These are phyloP conservation scores for Rotaria socialis DNA, from an alignment of 2,888 invertebrate species.

Conservation along the genomic window DNA sequence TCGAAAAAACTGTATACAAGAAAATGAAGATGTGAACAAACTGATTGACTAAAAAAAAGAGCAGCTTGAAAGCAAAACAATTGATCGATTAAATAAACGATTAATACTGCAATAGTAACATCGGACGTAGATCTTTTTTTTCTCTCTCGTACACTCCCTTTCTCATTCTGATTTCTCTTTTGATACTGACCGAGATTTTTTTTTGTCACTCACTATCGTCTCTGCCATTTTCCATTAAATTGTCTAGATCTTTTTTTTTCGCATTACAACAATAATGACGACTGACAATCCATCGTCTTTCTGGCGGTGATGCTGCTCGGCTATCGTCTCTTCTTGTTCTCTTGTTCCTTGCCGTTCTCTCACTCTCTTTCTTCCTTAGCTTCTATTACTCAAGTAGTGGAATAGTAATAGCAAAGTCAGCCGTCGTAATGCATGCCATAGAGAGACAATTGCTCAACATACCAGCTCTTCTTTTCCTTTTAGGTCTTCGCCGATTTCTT, in stretches of 20 bases:
- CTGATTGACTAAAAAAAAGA: not conserved
- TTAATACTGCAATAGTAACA: not conserved
- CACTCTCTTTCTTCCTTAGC: not conserved
- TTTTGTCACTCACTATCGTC: conserved; percentile 30
- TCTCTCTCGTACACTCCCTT: not conserved
- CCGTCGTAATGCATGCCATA: not conserved
- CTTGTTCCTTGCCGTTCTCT: conserved; percentile 14
- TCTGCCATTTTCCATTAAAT: conserved; percentile 30
- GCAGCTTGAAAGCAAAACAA: not conserved
- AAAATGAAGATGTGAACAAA: not conserved
- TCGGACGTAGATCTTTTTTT: not conserved
- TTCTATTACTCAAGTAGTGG: conserved; percentile 10
- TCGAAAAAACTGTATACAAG: not conserved
- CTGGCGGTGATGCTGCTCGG: not conserved
- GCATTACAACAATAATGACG: not conserved
- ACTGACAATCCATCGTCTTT: conserved; percentile 34
- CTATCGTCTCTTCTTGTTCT: conserved; percentile 2
- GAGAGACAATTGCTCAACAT: conserved; percentile 33
- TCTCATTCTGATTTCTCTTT: not conserved
- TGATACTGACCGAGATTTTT: conserved; percentile 34
- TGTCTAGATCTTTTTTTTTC: conserved; percentile 10
- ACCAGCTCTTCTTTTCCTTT: not conserved
- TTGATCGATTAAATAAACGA: conserved; percentile 13
- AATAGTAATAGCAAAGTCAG: conserved; percentile 24
- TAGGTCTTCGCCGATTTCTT: not conserved